Evolutionary conservation across 2,797 vertebrate genomes (phyloP), one percentile per base, ranked within the genome.

Genomic region (Anguilla anguilla): DNA sequence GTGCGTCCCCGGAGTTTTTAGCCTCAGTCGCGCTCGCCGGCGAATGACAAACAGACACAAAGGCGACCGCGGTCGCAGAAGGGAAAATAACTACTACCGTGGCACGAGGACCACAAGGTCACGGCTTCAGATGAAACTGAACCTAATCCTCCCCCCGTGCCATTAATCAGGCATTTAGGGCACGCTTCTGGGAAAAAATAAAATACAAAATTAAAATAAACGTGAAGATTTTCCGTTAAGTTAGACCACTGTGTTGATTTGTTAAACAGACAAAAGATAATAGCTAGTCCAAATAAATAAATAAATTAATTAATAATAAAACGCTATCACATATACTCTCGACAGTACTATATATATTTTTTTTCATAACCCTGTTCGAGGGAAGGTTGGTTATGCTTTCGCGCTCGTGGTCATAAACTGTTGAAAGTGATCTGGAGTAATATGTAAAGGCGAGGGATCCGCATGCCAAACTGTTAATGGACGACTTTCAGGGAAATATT

Each of bases 41-140:
- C 94, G 95, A 97, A 94, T 97, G 96, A 97, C 96, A 97, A 95
- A 95, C 95, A 95, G 95, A 97, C 96, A 97, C 97, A 97, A 97
- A 97, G 95, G 93, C 95, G 91, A 91, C 91, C 92, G 87, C 91
- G 95, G 95, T 94, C 94, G 92, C 89, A 93, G 93, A 91, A 90
- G 93, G 90, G 35, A 17, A 82, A 55, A 1, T 57, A 19, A 92
- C 88, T 89, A 90, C 55, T 92, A 90, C 88, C 88, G 93, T 94
- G 93, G 93, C 53, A 90, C 92, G 86, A 93, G 92, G 92, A 92
- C 94, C 87, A 91, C 93, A 96, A 96, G 96, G 95, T 97, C 96
- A 97, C 95, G 95, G 95, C 95, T 95, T 93, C 91, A 83, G 90
- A 92, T 92, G 91, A 94, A 94, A 91, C 92, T 95, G 96, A 96